Conservation (phyloP, 1,140 invertebrate genomes). For the Planococcus citri region DNA sequence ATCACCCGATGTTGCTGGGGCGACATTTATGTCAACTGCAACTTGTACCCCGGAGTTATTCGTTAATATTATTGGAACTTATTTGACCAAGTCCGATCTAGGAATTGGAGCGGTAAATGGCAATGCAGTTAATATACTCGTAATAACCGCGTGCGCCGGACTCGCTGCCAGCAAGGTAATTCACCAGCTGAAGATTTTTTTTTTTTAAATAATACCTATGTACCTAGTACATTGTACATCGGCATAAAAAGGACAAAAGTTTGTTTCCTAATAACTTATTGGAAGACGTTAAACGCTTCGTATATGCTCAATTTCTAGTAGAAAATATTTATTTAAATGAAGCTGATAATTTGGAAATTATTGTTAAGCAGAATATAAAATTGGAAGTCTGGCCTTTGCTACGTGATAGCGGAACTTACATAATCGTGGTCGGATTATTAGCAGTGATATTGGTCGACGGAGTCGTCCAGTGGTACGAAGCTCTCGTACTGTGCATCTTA, state of each 20-base stretch:
- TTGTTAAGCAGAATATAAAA: conserved; percentile 55
- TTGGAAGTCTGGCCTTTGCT: conserved; percentile 87
- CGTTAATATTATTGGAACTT: conserved; percentile 81
- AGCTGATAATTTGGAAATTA: background rate
- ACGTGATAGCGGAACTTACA: conserved; percentile 78
- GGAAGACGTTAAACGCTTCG: no score
- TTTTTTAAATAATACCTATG: no score
- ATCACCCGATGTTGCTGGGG: conserved; percentile 71
- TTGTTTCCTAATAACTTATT: no score
- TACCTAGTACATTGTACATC: no score
- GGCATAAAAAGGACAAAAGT: no score
- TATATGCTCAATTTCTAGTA: no score
- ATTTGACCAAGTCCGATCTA: conserved; percentile 75
- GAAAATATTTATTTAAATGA: background rate
- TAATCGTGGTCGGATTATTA: conserved; percentile 71
- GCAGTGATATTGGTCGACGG: conserved; percentile 79
- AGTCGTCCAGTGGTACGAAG: conserved; percentile 76
- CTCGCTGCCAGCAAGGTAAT: conserved; percentile 68
- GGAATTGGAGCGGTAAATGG: conserved; percentile 83
- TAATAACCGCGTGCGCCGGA: conserved; percentile 78
- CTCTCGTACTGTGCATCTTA: conserved; percentile 57
- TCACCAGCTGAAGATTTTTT: no score
- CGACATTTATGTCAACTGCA: conserved; percentile 90
- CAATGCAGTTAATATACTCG: conserved; percentile 84
- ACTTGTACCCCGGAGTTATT: conserved; percentile 90